These are phyloP conservation scores for Stylophora pistillata DNA, from an alignment of 64 coral and sea anemone species.

Conservation along the genomic window DNA sequence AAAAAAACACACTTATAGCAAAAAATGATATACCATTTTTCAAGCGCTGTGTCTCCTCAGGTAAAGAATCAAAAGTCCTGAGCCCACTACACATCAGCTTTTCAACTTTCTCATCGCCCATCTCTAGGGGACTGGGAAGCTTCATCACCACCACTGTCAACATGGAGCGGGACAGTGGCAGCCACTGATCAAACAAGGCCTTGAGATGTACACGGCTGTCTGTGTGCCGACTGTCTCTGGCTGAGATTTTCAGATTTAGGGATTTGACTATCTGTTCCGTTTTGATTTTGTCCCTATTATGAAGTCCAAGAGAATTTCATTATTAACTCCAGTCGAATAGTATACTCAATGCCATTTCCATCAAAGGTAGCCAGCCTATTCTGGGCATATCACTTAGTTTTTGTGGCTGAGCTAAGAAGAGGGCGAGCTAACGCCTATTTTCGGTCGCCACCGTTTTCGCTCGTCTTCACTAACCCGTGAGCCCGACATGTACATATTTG, in stretches of 20 bases:
- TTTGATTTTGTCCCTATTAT: constrained; percentile 86
- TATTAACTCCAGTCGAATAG: neutral
- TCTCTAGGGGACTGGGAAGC: constrained; percentile 79
- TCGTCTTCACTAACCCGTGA: too few relatives aligned
- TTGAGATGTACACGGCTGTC: constrained; percentile 73
- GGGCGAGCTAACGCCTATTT: too few relatives aligned
- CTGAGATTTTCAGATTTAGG: constrained; percentile 91
- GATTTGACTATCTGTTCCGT: constrained; percentile 95
- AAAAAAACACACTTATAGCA: too few relatives aligned
- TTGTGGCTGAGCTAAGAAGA: too few relatives aligned
- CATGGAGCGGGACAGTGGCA: constrained; percentile 82
- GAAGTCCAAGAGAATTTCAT: neutral
- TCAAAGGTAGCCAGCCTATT: too few relatives aligned
- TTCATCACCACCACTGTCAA: constrained; percentile 88
- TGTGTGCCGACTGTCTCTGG: constrained; percentile 79
- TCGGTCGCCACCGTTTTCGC: too few relatives aligned
- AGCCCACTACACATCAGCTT: constrained; percentile 93
- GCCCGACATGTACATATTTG: too few relatives aligned
- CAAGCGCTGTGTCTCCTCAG: constrained; percentile 64
- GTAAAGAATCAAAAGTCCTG: constrained; percentile 92
- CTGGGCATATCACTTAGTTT: too few relatives aligned
- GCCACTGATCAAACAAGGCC: constrained; percentile 88
- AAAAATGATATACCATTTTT: constrained; percentile 55
- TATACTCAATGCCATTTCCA: too few relatives aligned
- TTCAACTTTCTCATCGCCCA: constrained; percentile 86